Evolutionary conservation across 2,113 vertebrate species (phyloP), one percentile per base, ranked within the genome.

Genomic region (Neodontobutis hainanensis): DNA sequence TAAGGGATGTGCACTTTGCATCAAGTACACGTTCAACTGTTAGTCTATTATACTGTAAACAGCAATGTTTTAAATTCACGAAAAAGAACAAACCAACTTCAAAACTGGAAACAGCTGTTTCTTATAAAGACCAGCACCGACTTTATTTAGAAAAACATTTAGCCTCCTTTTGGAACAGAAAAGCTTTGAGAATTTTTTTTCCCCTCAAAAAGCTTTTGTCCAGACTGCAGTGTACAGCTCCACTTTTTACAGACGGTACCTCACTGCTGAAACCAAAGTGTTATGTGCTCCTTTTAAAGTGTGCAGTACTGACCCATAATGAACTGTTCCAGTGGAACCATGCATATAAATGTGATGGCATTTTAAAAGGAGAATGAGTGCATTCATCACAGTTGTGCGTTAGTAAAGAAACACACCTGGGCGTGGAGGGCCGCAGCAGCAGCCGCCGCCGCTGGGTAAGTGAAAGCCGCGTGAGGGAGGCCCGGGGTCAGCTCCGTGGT

Each of bases 401-500:
- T 83, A 27, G 19, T 27, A 27, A 27, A 27, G 19, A 27, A 27
- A 78, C 93, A 94, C 90, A 98, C 97, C 97, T 99, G 97, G 88
- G 96, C 95, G 32, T 99, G 97, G 44, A 99, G 95, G 76, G 97
- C 95, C 0, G 97, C 95, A 0, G 96, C 95, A 0, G 97, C 96
- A 0, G 97, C 96, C 0, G 97, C 96, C 0, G 96, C 95, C 0
- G 96, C 95, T 0, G 97, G 96, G 82, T 97, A 99, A 0, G 96
- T 95, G 90, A 99, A 97, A 16, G 97, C 95, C 0, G 95, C 92
- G 8, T 98, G 97, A 65, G 97, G 96, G 65, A 99, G 95, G 75
- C 96, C 95, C 0, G 96, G 97, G 86, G 95, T 93, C 82, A 99
- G 91, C 90, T 99, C 97, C 0, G 96, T 94, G 87, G 96, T 95